phyloP scores from a whole-genome alignment of 1,140 invertebrate species.

The Linepithema humile region DNA sequence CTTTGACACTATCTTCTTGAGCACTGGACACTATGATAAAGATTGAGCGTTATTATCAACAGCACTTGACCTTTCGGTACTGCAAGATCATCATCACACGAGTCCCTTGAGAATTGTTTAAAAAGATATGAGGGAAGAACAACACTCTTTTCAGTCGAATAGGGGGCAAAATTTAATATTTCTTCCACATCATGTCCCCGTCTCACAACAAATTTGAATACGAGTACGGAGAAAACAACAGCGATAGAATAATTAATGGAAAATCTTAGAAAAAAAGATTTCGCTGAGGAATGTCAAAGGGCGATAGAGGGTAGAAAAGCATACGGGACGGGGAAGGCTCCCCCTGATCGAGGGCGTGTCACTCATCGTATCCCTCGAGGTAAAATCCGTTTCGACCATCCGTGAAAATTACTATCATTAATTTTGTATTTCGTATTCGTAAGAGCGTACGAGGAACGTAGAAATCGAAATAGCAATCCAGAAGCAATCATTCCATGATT shows the following conservation, averaged over 20 bases:
- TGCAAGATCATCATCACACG: neutral
- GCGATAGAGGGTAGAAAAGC: neutral
- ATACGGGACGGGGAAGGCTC: neutral
- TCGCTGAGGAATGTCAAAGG: neutral
- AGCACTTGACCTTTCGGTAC: neutral
- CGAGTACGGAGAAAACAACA: neutral
- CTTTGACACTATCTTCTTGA: neutral
- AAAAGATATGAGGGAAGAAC: neutral
- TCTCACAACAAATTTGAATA: neutral
- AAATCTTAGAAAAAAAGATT: neutral
- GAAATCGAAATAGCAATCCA: neutral
- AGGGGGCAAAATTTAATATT: neutral
- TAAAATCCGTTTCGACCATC: slow-evolving; percentile 6
- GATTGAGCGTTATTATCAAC: neutral
- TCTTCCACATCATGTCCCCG: no score
- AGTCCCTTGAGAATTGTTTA: neutral
- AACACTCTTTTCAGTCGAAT: neutral
- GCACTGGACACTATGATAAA: neutral
- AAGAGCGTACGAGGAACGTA: neutral
- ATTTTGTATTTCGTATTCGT: neutral
- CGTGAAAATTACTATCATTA: neutral
- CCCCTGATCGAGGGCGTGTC: slow-evolving; percentile 64
- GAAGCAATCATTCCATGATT: neutral
- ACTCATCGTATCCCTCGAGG: neutral
- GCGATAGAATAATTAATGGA: neutral